Conservation (phyloP, 2,888 invertebrate species). For the Amblyjoppa fuscipennis region DNA sequence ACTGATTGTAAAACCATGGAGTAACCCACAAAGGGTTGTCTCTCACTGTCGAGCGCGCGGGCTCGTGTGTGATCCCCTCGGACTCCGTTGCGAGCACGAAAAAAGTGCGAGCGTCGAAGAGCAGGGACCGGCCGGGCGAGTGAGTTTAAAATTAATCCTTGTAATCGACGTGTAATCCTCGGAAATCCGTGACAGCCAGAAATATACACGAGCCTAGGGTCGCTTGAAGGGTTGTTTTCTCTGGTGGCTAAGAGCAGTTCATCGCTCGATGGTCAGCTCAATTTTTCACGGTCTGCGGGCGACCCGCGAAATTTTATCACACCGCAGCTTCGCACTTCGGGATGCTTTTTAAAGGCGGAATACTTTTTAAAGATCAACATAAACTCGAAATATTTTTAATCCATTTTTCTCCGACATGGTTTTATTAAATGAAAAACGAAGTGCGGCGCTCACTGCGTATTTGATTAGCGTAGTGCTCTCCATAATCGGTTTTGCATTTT, state of each 20-base stretch:
- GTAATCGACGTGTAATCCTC: conserved; percentile 85
- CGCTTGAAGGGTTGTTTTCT: conserved; percentile 51
- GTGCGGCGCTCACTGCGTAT: too few relatives aligned
- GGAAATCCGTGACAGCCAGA: conserved; percentile 81
- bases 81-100: conserved; percentile 41
- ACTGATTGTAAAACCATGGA: conserved; percentile 85
- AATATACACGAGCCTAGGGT: conserved; percentile 21
- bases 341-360: too few relatives aligned
- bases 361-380: too few relatives aligned
- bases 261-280: conserved; percentile 61
- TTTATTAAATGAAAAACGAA: too few relatives aligned
- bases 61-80: conserved; percentile 14
- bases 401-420: too few relatives aligned
- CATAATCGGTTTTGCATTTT: too few relatives aligned
- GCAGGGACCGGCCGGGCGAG: conserved; percentile 62
- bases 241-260: conserved; percentile 35
- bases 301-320: conserved; percentile 6
- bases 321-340: conserved; percentile 17
- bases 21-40: conserved; percentile 82
- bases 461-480: too few relatives aligned
- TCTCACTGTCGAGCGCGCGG: conserved; percentile 18
- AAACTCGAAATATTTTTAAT: too few relatives aligned
- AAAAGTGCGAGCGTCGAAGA: conserved; percentile 45
- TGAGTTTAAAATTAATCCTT: conserved; percentile 84
- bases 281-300: conserved; percentile 40